Base-by-base conservation (phyloP, 1,140 invertebrate genomes). In the Planococcus citri region DNA sequence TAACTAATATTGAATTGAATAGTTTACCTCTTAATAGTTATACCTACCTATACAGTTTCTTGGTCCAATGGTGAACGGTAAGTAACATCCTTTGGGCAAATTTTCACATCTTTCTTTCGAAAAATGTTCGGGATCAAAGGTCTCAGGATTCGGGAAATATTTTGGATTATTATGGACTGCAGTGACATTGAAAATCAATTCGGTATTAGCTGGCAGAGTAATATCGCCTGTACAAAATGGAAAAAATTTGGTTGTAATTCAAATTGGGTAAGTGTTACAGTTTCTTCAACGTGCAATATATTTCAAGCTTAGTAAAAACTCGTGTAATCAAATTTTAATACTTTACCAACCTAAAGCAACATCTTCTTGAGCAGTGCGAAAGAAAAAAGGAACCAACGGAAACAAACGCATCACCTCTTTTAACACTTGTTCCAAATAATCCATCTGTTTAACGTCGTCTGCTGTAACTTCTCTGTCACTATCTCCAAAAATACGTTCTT, bases 81-180 rank as follows among this genome's bases (percentile, higher is more conserved):
- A 78, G 76, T 84, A 88, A 9, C 79, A 78, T 73, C 81, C 87
- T 10, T 79, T 80, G 76, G 82, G 83, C 38, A 85, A 77, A 0
- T 77, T 76, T 1, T 69, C 38, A 25, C 77, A 78, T 20, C 73
- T 73, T 58, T 83, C 82, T 57, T 84, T 82, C 8, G 84, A 75
- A 78, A 92, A 93, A 73, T 90, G 80, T 25, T 92, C 89, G 0
- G 91, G 91, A 74, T 86, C 80, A 74, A 90, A 94, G 4, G 77
- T 79, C 20, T 88, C 79, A 0, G 91, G 90, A 74, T 93, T 83
- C 27, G 88, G 84, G 75, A 85, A 93, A 22, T 83, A 80, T 37
- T 86, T 79, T 1, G 84, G 82, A 76, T 90, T 82, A 74, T 84
- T 80, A 71, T 91, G 88, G 67, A 88, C 77, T 51, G 82, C 78